phyloP scores from a whole-genome alignment of 1,140 invertebrate species.

The Potamilus streckersoni region DNA sequence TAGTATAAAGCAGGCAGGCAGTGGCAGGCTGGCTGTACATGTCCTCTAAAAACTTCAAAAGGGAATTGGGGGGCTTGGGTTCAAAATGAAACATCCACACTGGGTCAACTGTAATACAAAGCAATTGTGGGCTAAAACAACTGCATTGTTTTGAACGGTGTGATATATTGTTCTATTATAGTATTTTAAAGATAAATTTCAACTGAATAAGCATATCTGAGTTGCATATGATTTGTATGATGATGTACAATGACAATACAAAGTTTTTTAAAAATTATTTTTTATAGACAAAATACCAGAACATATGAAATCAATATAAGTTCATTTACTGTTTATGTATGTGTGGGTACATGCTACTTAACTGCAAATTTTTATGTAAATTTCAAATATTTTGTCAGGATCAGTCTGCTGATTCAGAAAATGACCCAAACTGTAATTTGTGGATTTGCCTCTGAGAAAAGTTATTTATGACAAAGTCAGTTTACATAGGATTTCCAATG shows the following conservation, averaged over 20 bases:
- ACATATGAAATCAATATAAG: too few species aligned
- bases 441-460: too few species aligned
- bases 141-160: not conserved
- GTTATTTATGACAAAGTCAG: too few species aligned
- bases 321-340: too few species aligned
- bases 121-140: not conserved
- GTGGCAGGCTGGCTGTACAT: constrained; percentile 82
- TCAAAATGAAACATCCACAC: constrained; percentile 84
- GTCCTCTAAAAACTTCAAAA: constrained; percentile 89
- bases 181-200: not conserved
- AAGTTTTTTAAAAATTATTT: not conserved
- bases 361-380: too few species aligned
- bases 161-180: not conserved
- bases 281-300: too few species aligned
- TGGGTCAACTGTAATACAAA: constrained; percentile 80
- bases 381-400: too few species aligned
- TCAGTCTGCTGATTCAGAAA: too few species aligned
- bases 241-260: not conserved
- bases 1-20: constrained; percentile 89
- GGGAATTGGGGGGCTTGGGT: constrained; percentile 82
- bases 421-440: too few species aligned
- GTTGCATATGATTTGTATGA: not conserved
- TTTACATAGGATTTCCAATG: too few species aligned
- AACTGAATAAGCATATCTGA: not conserved
- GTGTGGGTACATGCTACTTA: too few species aligned